phyloP scores from a whole-genome alignment of 2,888 invertebrate genomes.

The Mylabris sibirica region DNA sequence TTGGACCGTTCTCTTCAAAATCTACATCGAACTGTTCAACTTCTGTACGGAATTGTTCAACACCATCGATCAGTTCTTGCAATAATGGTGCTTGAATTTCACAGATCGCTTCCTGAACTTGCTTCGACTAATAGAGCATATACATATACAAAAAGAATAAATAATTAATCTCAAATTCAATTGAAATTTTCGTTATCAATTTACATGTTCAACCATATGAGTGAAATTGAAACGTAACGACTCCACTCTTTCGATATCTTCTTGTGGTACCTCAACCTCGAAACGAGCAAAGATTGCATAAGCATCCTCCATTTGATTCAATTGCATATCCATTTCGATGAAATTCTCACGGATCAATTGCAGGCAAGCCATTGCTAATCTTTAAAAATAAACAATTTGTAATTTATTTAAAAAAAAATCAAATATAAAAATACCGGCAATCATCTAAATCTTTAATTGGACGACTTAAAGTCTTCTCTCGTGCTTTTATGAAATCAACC shows the following conservation, averaged over 20 bases:
- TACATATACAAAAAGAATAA: no score
- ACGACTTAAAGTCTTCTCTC: slow-evolving; percentile 73
- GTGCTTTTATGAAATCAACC: slow-evolving; percentile 78
- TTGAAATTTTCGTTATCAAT: slow-evolving; percentile 40
- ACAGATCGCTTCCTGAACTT: slow-evolving; percentile 74
- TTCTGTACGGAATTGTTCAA: slow-evolving; percentile 70
- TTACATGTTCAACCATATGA: slow-evolving; percentile 76
- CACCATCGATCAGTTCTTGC: slow-evolving; percentile 75
- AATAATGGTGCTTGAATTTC: slow-evolving; percentile 80
- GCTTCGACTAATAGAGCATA: slow-evolving; percentile 72
- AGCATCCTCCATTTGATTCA: slow-evolving; percentile 80
- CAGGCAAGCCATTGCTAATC: slow-evolving; percentile 81
- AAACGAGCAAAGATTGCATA: slow-evolving; percentile 76
- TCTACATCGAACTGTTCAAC: slow-evolving; percentile 75
- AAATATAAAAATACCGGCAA: slow-evolving; percentile 60
- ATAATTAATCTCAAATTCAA: no score
- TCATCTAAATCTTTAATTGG: slow-evolving; percentile 81
- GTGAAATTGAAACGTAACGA: slow-evolving; percentile 79
- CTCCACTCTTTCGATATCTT: slow-evolving; percentile 82
- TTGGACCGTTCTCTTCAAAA: slow-evolving; percentile 81
- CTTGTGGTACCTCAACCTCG: slow-evolving; percentile 74
- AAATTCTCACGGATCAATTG: slow-evolving; percentile 78
- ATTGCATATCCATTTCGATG: slow-evolving; percentile 80
- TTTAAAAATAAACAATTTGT: slow-evolving; percentile 44
- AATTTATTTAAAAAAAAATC: slow-evolving; percentile 11